Percentiles rank a stretch among this genome's conserved stretches.
These are phyloP conservation scores for Gastrophryne carolinensis DNA, from an alignment of 2,797 vertebrate genomes.

Conservation along the genomic window DNA sequence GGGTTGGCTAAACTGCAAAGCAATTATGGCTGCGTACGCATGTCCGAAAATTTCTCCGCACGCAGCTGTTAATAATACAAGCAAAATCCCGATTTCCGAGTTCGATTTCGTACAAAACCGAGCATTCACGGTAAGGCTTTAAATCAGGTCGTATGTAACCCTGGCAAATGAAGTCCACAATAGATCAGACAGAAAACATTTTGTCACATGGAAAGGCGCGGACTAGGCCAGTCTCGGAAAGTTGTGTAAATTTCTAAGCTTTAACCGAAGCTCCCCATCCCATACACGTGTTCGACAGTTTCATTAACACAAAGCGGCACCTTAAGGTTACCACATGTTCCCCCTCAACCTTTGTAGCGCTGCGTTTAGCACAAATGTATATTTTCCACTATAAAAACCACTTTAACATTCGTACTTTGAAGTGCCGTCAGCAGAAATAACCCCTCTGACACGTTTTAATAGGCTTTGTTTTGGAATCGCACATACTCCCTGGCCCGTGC, in stretches of 20 bases:
- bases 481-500: not conserved
- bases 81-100: too few relatives aligned
- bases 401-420: slow-evolving; percentile 58
- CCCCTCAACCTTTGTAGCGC: slow-evolving; percentile 54
- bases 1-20: too few relatives aligned
- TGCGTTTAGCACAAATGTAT: slow-evolving; percentile 59
- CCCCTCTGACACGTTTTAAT: slow-evolving; percentile 44
- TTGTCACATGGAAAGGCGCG: not conserved
- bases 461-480: slow-evolving; percentile 30
- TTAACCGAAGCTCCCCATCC: slow-evolving; percentile 63
- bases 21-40: too few relatives aligned
- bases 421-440: slow-evolving; percentile 41
- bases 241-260: too few relatives aligned
- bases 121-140: too few relatives aligned
- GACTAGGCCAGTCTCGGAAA: too few relatives aligned
- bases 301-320: slow-evolving; percentile 69
- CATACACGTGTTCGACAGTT: slow-evolving; percentile 60
- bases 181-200: not conserved
- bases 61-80: too few relatives aligned
- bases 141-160: too few relatives aligned
- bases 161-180: not conserved
- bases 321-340: slow-evolving; percentile 65
- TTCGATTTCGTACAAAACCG: too few relatives aligned
- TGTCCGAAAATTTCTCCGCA: too few relatives aligned
- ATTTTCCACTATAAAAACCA: slow-evolving; percentile 64